Percentiles rank a stretch among this genome's conserved stretches.
Conservation (phyloP, 2,797 vertebrate genomes). For the Pangasius sanitwongsei region DNA sequence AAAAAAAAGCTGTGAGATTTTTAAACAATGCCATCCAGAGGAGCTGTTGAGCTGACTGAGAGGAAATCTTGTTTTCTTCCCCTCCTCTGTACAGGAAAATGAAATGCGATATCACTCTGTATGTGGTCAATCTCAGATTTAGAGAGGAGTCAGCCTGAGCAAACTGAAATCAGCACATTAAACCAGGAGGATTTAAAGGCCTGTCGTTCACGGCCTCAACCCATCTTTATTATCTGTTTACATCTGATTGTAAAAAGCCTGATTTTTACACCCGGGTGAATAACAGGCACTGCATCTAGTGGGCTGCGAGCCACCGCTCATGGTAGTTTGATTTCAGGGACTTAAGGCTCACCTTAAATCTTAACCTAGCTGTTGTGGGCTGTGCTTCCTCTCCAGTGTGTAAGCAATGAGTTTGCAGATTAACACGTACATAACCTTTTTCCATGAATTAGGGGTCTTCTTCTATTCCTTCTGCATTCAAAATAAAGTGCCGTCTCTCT, state of each 20-base stretch:
- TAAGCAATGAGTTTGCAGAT: constrained; percentile 1
- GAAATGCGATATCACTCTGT: constrained; percentile 42
- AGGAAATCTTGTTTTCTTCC: not conserved
- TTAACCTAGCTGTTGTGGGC: not conserved
- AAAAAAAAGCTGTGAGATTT: not conserved
- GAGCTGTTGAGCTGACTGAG: constrained; percentile 6
- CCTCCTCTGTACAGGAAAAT: not conserved
- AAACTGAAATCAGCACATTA: constrained; percentile 59
- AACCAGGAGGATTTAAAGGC: constrained; percentile 52
- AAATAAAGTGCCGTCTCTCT: not conserved
- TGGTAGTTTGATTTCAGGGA: constrained; percentile 12
- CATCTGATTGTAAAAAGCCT: constrained; percentile 63
- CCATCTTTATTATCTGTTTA: constrained; percentile 64
- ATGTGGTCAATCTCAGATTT: constrained; percentile 73
- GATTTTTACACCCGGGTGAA: constrained; percentile 56
- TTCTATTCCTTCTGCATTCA: not conserved
- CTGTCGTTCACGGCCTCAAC: constrained; percentile 14
- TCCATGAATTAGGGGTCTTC: constrained; percentile 42
- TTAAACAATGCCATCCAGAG: constrained; percentile 30
- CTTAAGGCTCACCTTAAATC: constrained; percentile 21
- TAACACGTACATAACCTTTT: not conserved
- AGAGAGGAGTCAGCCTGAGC: constrained; percentile 69
- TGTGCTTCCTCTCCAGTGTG: not conserved
- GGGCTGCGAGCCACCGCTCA: not conserved
- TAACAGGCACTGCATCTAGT: not conserved